phyloP scores from a whole-genome alignment of 92 coral and sea anemone genomes.

The Zoanthus gigantus region DNA sequence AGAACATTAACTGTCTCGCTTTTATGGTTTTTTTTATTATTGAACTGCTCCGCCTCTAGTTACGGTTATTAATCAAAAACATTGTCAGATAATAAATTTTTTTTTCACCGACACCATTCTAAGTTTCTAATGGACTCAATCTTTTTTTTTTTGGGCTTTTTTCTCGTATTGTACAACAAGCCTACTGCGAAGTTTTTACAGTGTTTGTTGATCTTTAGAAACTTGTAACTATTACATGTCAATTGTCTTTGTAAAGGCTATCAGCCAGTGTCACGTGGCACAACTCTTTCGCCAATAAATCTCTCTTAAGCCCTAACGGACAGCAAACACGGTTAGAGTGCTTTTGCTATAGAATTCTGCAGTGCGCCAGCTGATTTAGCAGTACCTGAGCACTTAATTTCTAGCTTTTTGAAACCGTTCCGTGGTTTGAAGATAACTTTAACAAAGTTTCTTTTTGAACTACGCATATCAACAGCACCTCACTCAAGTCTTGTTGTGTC shows the following conservation, averaged over 20 bases:
- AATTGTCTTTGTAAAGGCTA: conserved; percentile 28
- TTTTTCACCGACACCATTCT: not conserved
- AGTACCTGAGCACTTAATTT: conserved; percentile 4
- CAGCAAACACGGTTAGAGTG: conserved; percentile 32
- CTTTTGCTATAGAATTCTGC: conserved; percentile 38
- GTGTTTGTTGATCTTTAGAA: not conserved
- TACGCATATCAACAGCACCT: not conserved
- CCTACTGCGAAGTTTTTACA: conserved; percentile 4
- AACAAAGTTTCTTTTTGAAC: not conserved
- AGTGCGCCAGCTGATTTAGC: conserved; percentile 4
- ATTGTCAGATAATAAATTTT: not conserved
- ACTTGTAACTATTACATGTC: conserved; percentile 8
- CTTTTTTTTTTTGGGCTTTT: not conserved
- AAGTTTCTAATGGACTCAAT: not conserved
- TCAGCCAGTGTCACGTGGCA: conserved; percentile 39
- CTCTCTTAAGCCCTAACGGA: conserved; percentile 42
- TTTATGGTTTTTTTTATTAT: not conserved
- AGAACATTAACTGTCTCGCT: not conserved
- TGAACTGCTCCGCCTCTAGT: conserved; percentile 21
- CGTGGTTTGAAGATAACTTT: not conserved
- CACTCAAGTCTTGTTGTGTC: not conserved
- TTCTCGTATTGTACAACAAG: not conserved
- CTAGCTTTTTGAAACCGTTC: conserved; percentile 38
- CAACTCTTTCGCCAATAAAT: conserved; percentile 39
- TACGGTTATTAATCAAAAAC: conserved; percentile 4